Percentiles rank a stretch among this genome's conserved stretches.
These are phyloP conservation scores for Drosophila erecta DNA, from an alignment of 1,140 invertebrate species.

Conservation along the genomic window DNA sequence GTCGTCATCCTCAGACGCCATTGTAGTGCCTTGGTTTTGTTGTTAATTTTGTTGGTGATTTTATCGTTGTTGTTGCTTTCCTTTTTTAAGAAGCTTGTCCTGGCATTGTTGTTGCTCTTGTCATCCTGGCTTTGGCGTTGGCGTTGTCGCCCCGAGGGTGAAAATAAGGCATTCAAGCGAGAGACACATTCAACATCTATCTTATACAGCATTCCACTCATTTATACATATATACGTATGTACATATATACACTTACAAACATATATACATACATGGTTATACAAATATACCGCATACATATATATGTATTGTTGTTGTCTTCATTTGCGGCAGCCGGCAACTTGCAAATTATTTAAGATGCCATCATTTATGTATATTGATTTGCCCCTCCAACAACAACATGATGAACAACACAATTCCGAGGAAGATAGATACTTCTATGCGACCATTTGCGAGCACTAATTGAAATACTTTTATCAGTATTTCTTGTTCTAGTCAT, in stretches of 20 bases:
- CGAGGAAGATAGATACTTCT: neutral
- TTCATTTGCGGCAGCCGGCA: slow-evolving; percentile 45
- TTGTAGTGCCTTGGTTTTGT: slow-evolving; percentile 46
- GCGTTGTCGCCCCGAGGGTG: slow-evolving; percentile 78
- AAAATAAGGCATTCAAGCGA: slow-evolving; percentile 79
- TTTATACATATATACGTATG: slow-evolving; percentile 2
- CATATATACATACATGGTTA: neutral
- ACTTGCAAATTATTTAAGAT: slow-evolving; percentile 75
- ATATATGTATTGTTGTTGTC: slow-evolving; percentile 16
- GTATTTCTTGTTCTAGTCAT: slow-evolving; percentile 26
- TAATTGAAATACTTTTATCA: slow-evolving; percentile 83
- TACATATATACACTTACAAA: slow-evolving; percentile 2
- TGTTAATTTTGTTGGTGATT: slow-evolving; percentile 28
- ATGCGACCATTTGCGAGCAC: slow-evolving; percentile 65
- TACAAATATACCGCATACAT: slow-evolving; percentile 20
- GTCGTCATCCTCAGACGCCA: slow-evolving; percentile 68
- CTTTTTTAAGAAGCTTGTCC: slow-evolving; percentile 6
- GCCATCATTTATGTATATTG: slow-evolving; percentile 60
- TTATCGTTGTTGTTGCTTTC: slow-evolving; percentile 10
- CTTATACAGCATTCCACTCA: slow-evolving; percentile 19
- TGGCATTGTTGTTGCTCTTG: slow-evolving; percentile 21
- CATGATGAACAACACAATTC: slow-evolving; percentile 9
- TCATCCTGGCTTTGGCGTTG: slow-evolving; percentile 70
- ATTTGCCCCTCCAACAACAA: slow-evolving; percentile 34
- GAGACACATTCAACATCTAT: slow-evolving; percentile 53